phyloP scores from a whole-genome alignment of 2,113 vertebrate species.

The Clarias batrachus region DNA sequence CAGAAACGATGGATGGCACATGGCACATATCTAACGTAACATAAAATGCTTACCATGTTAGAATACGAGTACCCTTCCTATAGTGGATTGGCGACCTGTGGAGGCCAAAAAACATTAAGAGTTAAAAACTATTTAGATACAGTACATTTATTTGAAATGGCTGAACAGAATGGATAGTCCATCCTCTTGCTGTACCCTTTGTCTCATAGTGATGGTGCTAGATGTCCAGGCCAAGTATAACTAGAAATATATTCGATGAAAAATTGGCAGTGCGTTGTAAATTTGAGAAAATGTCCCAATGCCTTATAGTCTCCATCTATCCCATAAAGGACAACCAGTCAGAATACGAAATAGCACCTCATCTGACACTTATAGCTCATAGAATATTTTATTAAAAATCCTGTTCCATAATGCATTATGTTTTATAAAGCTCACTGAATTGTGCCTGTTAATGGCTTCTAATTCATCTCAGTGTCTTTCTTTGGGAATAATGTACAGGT shows the following conservation, averaged over 20 bases:
- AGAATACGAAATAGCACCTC: background rate
- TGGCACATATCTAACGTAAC: no score
- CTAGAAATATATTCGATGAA: background rate
- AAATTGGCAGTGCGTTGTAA: background rate
- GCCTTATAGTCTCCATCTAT: background rate
- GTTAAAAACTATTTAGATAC: no score
- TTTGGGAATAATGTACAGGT: background rate
- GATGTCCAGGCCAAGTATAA: background rate
- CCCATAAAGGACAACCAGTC: background rate
- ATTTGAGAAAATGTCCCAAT: background rate
- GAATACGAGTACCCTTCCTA: no score
- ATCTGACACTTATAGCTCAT: background rate
- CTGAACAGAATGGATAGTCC: background rate
- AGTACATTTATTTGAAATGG: no score
- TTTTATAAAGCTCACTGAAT: background rate
- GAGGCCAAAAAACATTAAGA: no score
- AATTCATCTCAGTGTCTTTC: constrained; percentile 5
- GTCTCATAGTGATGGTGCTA: no score
- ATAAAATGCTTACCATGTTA: no score
- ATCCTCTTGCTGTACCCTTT: background rate
- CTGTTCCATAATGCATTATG: background rate
- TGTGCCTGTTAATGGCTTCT: background rate
- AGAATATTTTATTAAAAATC: background rate
- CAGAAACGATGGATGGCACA: no score
- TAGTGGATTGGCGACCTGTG: no score